Conservation (phyloP, 1,140 invertebrate species). For the Paralvinella palmiformis region DNA sequence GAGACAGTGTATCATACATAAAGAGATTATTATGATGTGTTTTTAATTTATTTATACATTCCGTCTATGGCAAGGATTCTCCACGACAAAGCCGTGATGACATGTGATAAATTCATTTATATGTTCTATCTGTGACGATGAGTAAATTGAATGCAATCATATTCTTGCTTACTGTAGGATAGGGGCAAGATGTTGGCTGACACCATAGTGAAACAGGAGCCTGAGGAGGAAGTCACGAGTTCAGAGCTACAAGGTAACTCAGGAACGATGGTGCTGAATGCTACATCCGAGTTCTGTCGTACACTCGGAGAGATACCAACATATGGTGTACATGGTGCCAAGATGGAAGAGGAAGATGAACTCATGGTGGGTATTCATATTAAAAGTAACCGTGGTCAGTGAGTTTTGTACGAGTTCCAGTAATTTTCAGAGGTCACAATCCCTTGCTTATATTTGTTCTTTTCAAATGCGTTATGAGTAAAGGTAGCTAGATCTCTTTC, state of each 20-base stretch:
- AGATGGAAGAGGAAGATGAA: conserved; percentile 73
- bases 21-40: too few relatives aligned
- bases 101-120: background rate
- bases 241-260: conserved; percentile 1
- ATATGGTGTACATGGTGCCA: conserved; percentile 64
- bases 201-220: too few relatives aligned
- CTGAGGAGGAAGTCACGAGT: conserved; percentile 22
- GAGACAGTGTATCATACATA: background rate
- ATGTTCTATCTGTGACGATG: background rate
- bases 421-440: too few relatives aligned
- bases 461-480: too few relatives aligned
- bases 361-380: conserved; percentile 65
- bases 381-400: background rate
- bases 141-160: background rate
- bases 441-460: too few relatives aligned
- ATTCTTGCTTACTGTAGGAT: too few relatives aligned
- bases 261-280: conserved; percentile 72
- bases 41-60: too few relatives aligned
- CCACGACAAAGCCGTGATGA: background rate
- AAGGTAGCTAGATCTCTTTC: too few relatives aligned
- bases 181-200: too few relatives aligned
- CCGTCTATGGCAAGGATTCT: too few relatives aligned
- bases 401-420: too few relatives aligned
- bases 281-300: conserved; percentile 94
- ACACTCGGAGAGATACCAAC: conserved; percentile 90